Conservation (phyloP, 2,888 invertebrate species). For the Drosophila robusta region DNA sequence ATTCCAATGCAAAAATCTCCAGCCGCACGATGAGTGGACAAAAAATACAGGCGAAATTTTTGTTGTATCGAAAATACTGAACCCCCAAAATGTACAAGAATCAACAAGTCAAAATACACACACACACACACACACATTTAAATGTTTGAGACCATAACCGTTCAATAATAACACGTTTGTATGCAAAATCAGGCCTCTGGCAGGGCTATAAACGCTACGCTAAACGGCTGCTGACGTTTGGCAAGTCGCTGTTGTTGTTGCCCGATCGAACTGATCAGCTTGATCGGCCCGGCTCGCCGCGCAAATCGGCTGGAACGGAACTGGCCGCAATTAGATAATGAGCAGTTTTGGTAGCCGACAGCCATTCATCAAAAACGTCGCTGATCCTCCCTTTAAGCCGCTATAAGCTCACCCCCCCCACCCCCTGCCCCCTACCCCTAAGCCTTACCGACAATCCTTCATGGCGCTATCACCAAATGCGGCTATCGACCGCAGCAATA, state of each 20-base stretch:
- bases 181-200: slow-evolving; percentile 29
- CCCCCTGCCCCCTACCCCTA: background rate
- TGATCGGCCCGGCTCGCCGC: background rate
- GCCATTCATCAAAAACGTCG: slow-evolving; percentile 4
- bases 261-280: slow-evolving; percentile 2
- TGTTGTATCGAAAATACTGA: slow-evolving; percentile 14
- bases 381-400: background rate
- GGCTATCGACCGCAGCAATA: slow-evolving; percentile 18
- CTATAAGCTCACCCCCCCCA: background rate
- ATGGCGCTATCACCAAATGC: slow-evolving; percentile 15
- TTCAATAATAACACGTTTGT: slow-evolving; percentile 46
- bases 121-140: too few relatives aligned
- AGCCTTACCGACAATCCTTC: background rate
- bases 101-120: slow-evolving; percentile 6
- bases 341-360: slow-evolving; percentile 42
- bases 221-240: slow-evolving; percentile 23
- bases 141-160: slow-evolving; percentile 23
- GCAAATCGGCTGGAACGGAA: slow-evolving; percentile 43
- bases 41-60: slow-evolving; percentile 28
- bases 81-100: slow-evolving; percentile 38
- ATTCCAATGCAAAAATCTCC: slow-evolving; percentile 9
- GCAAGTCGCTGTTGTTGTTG: slow-evolving; percentile 7
- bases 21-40: slow-evolving; percentile 38
- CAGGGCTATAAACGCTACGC: slow-evolving; percentile 30
- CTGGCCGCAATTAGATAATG: slow-evolving; percentile 74